These are phyloP conservation scores for Neosilurus mollespiculum DNA, from an alignment of 2,797 vertebrate species.

Conservation along the genomic window DNA sequence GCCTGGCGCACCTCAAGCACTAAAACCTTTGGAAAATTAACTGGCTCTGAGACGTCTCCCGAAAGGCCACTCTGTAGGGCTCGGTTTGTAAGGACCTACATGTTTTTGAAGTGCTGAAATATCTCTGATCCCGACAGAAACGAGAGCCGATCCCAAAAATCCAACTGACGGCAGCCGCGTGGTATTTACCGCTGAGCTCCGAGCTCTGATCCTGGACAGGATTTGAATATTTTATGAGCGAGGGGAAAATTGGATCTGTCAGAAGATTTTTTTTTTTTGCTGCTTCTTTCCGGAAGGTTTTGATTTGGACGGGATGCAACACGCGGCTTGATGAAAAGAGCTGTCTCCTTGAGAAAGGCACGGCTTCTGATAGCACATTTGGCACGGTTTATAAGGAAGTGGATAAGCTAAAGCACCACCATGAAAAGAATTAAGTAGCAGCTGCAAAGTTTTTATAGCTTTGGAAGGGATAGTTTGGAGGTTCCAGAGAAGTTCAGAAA, in stretches of 20 bases:
- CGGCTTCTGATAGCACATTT: conserved; percentile 19
- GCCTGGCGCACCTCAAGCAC: conserved; percentile 68
- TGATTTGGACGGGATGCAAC: conserved; percentile 70
- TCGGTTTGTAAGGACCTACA: conserved; percentile 65
- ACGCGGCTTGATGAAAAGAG: conserved; percentile 70
- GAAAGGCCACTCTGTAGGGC: conserved; percentile 69
- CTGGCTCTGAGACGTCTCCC: conserved; percentile 66
- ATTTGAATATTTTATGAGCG: conserved; percentile 83
- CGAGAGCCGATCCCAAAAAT: conserved; percentile 50
- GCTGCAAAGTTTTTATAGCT: neutral
- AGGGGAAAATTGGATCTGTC: conserved; percentile 76
- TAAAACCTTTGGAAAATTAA: conserved; percentile 71
- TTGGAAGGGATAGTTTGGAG: neutral
- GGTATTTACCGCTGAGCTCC: conserved; percentile 70
- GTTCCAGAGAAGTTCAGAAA: neutral
- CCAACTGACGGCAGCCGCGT: conserved; percentile 63
- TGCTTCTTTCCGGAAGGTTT: conserved; percentile 55
- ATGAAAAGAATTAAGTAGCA: conserved; percentile 5
- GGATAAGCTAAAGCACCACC: neutral
- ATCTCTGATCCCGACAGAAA: conserved; percentile 47
- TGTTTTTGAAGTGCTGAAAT: conserved; percentile 49
- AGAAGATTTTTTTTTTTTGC: conserved; percentile 53
- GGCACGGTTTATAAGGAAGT: conserved; percentile 1
- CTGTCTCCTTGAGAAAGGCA: conserved; percentile 59
- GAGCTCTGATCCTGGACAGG: conserved; percentile 71